phyloP scores from a whole-genome alignment of 2,113 vertebrate species.

The Andinoacara biseriatus region DNA sequence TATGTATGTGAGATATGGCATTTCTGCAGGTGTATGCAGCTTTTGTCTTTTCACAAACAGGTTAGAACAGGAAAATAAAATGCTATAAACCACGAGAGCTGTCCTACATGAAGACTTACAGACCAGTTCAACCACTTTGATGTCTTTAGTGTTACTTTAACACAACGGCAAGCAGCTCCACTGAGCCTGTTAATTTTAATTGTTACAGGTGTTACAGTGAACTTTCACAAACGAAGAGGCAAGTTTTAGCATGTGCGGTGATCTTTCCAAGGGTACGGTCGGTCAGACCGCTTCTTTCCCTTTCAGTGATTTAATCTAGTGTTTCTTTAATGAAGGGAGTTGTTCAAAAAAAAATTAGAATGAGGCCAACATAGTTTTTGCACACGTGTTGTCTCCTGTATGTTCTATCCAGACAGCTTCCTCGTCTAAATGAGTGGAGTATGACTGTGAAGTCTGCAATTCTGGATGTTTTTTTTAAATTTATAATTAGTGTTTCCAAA shows the following conservation, averaged over 20 bases:
- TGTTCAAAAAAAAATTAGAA: background rate
- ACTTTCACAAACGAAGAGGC: slow-evolving; percentile 2
- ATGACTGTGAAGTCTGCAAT: too few relatives aligned
- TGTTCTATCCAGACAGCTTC: background rate
- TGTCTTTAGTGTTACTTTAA: background rate
- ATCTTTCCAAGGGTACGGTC: background rate
- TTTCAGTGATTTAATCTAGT: background rate
- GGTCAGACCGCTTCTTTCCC: background rate
- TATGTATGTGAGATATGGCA: background rate
- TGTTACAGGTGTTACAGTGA: background rate
- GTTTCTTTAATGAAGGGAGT: background rate
- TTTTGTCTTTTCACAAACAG: background rate
- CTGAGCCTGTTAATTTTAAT: background rate
- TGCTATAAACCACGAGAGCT: background rate
- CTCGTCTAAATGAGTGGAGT: background rate
- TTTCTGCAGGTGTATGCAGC: background rate
- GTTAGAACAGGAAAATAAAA: slow-evolving; percentile 5
- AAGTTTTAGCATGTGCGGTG: background rate
- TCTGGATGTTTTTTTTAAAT: background rate
- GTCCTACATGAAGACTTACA: background rate
- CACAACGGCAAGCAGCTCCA: background rate
- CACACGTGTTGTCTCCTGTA: background rate
- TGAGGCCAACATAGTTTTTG: background rate
- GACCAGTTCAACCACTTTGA: slow-evolving; percentile 22
- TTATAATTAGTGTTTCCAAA: background rate